Percentiles rank a stretch among this genome's conserved stretches.
Conservation (phyloP, 2,113 vertebrate species). For the Antechinus flavipes region DNA sequence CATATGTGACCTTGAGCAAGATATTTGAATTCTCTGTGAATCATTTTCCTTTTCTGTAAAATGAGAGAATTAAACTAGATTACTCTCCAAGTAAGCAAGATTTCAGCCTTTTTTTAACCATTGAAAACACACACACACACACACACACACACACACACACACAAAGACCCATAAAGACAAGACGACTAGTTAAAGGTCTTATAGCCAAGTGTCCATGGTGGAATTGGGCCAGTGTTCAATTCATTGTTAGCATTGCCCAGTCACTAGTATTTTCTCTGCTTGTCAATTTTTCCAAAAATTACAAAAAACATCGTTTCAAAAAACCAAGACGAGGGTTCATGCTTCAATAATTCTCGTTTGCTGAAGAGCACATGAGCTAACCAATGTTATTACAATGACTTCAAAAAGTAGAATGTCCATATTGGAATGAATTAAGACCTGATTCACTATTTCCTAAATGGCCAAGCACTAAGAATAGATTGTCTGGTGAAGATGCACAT, state of each 20-base stretch:
- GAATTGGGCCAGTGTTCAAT: neutral
- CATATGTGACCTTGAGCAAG: neutral
- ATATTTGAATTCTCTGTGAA: neutral
- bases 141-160: too few species aligned
- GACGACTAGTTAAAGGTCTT: neutral
- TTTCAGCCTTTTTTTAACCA: neutral
- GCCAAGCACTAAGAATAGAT: neutral
- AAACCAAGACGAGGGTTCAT: neutral
- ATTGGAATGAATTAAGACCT: neutral
- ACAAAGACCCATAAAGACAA: neutral
- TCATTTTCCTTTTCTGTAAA: neutral
- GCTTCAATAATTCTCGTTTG: neutral
- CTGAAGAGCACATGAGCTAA: neutral
- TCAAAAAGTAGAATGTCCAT: neutral
- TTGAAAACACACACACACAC: too few species aligned
- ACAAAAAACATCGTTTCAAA: neutral
- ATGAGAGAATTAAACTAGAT: neutral
- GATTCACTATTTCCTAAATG: neutral
- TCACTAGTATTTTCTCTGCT: neutral
- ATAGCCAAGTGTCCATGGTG: neutral
- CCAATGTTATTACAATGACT: neutral
- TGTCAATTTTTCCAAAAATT: neutral
- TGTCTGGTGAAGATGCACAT: neutral
- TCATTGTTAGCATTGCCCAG: neutral
- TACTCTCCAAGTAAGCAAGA: neutral